These are phyloP conservation scores for Orthosia cruda DNA, from an alignment of 2,888 invertebrate species.

Conservation along the genomic window DNA sequence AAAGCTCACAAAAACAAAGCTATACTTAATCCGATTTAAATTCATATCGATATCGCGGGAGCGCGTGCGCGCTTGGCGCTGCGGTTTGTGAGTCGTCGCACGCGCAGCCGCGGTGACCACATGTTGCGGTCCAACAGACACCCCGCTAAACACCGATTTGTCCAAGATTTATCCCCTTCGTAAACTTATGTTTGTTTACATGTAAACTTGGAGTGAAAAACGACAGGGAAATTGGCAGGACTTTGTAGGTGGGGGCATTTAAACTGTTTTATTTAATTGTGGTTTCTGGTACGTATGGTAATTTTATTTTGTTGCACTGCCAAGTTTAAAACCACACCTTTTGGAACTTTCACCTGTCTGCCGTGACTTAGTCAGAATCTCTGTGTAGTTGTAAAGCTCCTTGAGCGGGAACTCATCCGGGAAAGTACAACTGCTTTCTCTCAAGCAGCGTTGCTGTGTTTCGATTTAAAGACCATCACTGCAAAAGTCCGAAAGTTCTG, in stretches of 20 bases:
- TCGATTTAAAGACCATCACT: too few species aligned
- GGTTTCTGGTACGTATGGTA: conserved; percentile 36
- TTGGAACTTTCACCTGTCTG: conserved; percentile 16
- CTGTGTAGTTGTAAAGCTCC: not conserved
- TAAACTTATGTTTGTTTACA: conserved; percentile 52
- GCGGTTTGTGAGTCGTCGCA: conserved; percentile 81
- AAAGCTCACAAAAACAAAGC: conserved; percentile 62
- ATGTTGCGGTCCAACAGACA: conserved; percentile 54
- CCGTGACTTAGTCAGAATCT: not conserved
- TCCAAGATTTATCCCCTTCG: conserved; percentile 54
- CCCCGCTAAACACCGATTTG: conserved; percentile 60
- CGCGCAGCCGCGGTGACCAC: conserved; percentile 77
- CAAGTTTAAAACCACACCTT: conserved; percentile 37
- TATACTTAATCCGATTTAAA: conserved; percentile 88
- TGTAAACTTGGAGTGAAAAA: conserved; percentile 51
- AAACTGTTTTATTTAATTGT: conserved; percentile 29
- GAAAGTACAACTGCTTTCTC: not conserved
- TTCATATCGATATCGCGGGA: conserved; percentile 86
- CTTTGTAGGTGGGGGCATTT: conserved; percentile 11
- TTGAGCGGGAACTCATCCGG: not conserved
- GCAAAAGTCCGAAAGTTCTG: too few species aligned
- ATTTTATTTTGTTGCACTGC: conserved; percentile 31
- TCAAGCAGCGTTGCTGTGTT: too few species aligned
- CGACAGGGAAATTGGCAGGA: conserved; percentile 35
- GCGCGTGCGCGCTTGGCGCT: conserved; percentile 84